Conservation (phyloP, 2,888 invertebrate genomes). For the Hecatera dysodea region DNA sequence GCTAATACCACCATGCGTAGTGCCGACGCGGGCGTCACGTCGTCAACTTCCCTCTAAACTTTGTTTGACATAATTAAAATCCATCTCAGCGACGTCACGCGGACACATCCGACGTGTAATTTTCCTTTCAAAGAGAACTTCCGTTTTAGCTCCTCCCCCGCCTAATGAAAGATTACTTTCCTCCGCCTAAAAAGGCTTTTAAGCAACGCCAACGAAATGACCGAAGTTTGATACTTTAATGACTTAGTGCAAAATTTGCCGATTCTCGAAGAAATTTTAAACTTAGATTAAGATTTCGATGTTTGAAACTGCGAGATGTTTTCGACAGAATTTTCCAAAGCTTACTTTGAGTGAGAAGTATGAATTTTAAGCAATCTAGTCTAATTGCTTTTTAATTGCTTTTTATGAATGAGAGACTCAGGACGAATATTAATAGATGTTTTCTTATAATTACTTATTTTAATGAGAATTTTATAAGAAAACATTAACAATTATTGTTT, state of each 20-base stretch:
- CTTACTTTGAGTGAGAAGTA: slow-evolving; percentile 84
- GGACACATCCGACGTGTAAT: slow-evolving; percentile 89
- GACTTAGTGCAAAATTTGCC: slow-evolving; percentile 91
- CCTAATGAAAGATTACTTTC: slow-evolving; percentile 91
- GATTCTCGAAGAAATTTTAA: slow-evolving; percentile 90
- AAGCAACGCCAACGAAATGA: slow-evolving; percentile 90
- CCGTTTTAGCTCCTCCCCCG: slow-evolving; percentile 89
- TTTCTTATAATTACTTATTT: slow-evolving; percentile 62
- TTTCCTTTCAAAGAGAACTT: slow-evolving; percentile 91
- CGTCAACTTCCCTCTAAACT: slow-evolving; percentile 81
- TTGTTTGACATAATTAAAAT: slow-evolving; percentile 90
- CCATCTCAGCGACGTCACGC: slow-evolving; percentile 85
- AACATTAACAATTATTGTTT: slow-evolving; percentile 21
- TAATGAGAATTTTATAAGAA: slow-evolving; percentile 47
- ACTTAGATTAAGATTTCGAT: slow-evolving; percentile 91
- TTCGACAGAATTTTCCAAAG: slow-evolving; percentile 80
- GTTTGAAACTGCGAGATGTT: slow-evolving; percentile 88
- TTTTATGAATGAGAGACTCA: slow-evolving; percentile 77
- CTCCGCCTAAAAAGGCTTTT: slow-evolving; percentile 91
- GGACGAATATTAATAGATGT: slow-evolving; percentile 67
- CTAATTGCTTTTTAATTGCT: slow-evolving; percentile 90
- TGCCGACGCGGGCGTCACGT: slow-evolving; percentile 36
- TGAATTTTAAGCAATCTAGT: slow-evolving; percentile 87
- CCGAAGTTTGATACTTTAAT: slow-evolving; percentile 91
- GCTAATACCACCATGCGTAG: slow-evolving; percentile 37